Evolutionary conservation across 2,113 vertebrate genomes (phyloP).

Genomic region (Rousettus leschenaultii): DNA sequence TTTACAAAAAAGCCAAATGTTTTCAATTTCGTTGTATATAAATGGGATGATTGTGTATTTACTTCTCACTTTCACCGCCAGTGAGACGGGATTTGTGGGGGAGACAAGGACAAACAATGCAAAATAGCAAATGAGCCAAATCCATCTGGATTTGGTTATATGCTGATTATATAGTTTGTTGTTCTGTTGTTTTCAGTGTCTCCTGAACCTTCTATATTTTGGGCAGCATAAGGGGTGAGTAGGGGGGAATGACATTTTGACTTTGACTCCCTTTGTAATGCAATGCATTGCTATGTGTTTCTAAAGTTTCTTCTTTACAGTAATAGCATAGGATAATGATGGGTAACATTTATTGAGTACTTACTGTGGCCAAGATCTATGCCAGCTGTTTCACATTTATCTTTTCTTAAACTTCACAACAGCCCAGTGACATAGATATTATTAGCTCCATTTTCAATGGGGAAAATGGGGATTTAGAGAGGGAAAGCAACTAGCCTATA

Average conservation of each 20-base stretch:
- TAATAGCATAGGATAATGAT: neutral
- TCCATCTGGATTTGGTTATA: conserved; percentile 41
- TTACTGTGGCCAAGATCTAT: neutral
- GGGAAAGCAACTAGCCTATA: fast-evolving
- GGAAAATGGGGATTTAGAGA: neutral
- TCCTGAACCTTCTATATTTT: neutral
- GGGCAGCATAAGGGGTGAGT: neutral
- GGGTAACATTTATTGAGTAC: neutral
- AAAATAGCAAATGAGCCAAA: neutral
- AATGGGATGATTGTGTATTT: neutral
- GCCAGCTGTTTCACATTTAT: neutral
- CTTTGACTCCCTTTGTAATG: neutral
- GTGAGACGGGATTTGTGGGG: neutral
- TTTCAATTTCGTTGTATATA: conserved; percentile 11
- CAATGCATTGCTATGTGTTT: neutral
- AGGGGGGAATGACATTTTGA: neutral
- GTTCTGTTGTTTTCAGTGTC: conserved; percentile 14
- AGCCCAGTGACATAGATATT: neutral
- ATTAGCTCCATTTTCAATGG: neutral
- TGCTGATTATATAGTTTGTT: conserved; percentile 1
- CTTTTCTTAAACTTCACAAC: neutral
- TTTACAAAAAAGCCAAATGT: conserved; percentile 2
- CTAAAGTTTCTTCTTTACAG: neutral
- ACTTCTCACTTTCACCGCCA: neutral
- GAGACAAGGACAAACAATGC: neutral